A percentile compares a stretch with the other conserved stretches of the same genome.
These are phyloP conservation scores for Sebastes aleutianus DNA, from an alignment of 2,797 vertebrate species.

Conservation along the genomic window DNA sequence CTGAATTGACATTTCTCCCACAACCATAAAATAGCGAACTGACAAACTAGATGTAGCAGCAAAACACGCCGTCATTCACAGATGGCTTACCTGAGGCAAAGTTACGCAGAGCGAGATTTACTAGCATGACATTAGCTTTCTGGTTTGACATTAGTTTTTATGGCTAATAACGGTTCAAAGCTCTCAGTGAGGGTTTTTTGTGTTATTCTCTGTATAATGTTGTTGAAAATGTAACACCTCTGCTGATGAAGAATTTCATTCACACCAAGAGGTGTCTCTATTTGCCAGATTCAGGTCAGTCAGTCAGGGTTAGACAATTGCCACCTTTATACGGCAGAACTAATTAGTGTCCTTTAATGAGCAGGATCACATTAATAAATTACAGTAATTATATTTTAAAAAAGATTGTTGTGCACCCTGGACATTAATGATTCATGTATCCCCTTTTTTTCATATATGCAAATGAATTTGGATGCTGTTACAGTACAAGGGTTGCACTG, in stretches of 20 bases:
- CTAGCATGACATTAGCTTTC: conserved; percentile 70
- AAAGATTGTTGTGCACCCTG: not conserved
- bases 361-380: not conserved
- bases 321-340: conserved; percentile 15
- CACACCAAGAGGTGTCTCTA: conserved; percentile 23
- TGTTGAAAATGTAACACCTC: conserved; percentile 24
- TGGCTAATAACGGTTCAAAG: conserved; percentile 60
- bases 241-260: conserved; percentile 38
- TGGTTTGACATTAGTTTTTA: conserved; percentile 67
- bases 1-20: conserved; percentile 36
- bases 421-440: not conserved
- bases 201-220: not conserved
- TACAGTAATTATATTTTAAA: not conserved
- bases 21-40: conserved; percentile 43
- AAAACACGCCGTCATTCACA: conserved; percentile 58
- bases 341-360: conserved; percentile 28
- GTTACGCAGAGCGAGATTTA: conserved; percentile 67
- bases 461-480: not conserved
- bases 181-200: not conserved
- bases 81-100: conserved; percentile 71
- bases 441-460: not conserved
- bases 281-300: conserved; percentile 18
- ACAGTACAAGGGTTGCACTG: not conserved
- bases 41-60: conserved; percentile 42
- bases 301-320: not conserved